A percentile compares a stretch with the other conserved stretches of the same genome.
These are phyloP conservation scores for Himalopsyche anomala DNA, from an alignment of 2,888 invertebrate genomes.

Conservation along the genomic window DNA sequence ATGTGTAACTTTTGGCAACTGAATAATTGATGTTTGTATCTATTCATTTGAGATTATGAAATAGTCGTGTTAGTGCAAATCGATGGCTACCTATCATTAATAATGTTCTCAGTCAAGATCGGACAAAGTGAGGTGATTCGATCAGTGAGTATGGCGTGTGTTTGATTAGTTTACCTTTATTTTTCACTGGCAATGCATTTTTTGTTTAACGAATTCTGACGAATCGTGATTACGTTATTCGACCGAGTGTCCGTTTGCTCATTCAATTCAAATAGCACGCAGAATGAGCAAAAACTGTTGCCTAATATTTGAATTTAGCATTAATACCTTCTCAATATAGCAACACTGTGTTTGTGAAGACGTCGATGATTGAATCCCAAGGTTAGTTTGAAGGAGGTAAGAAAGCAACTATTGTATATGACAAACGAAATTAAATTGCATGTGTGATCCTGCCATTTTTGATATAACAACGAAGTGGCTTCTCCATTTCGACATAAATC, in stretches of 20 bases:
- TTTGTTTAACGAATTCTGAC: not conserved
- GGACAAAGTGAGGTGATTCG: not conserved
- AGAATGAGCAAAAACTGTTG: slow-evolving; percentile 19
- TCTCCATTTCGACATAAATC: too few relatives aligned
- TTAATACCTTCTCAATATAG: not conserved
- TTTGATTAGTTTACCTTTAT: slow-evolving; percentile 6
- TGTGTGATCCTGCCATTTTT: too few relatives aligned
- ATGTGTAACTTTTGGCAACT: not conserved
- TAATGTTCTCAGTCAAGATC: not conserved
- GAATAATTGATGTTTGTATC: not conserved
- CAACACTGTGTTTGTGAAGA: slow-evolving; percentile 7
- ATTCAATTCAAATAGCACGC: slow-evolving; percentile 31
- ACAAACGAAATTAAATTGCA: too few relatives aligned
- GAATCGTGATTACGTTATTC: slow-evolving; percentile 40
- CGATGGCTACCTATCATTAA: slow-evolving; percentile 1
- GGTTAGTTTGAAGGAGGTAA: not conserved
- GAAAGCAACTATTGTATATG: too few relatives aligned
- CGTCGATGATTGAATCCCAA: slow-evolving; percentile 1
- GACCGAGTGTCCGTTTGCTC: slow-evolving; percentile 34
- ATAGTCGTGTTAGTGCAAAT: slow-evolving; percentile 7
- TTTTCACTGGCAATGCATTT: not conserved
- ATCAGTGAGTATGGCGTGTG: slow-evolving; percentile 2
- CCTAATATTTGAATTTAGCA: slow-evolving; percentile 9
- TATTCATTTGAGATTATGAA: not conserved
- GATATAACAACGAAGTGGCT: too few relatives aligned